phyloP scores from a whole-genome alignment of 2,797 vertebrate species.

The Amphiprion clarkii region DNA sequence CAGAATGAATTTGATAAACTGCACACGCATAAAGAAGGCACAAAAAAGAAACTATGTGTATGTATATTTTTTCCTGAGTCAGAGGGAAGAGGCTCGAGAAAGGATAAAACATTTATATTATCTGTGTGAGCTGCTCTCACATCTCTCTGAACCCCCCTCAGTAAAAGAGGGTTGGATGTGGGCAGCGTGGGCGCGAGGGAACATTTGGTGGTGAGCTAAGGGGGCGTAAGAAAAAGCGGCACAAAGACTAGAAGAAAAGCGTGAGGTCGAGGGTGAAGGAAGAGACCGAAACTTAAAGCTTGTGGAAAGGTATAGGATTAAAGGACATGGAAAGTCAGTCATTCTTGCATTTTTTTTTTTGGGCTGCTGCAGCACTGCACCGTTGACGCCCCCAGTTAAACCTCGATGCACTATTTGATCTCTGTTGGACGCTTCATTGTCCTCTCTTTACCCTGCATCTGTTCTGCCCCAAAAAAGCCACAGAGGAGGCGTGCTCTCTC shows the following conservation, averaged over 20 bases:
- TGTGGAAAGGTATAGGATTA: conserved; percentile 21
- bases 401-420: conserved; percentile 48
- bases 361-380: conserved; percentile 6
- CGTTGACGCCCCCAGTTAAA: conserved; percentile 48
- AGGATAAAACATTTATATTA: conserved; percentile 79
- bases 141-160: conserved; percentile 61
- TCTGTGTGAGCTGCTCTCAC: conserved; percentile 62
- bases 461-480: neutral
- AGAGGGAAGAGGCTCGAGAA: conserved; percentile 67
- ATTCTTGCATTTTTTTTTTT: conserved; percentile 4
- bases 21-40: conserved; percentile 49
- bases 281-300: conserved; percentile 32
- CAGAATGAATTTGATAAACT: conserved; percentile 77
- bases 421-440: conserved; percentile 29
- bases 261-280: conserved; percentile 8
- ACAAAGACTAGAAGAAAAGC: conserved; percentile 16
- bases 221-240: conserved; percentile 17
- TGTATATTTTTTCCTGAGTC: conserved; percentile 69
- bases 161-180: conserved; percentile 42
- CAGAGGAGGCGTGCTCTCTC: conserved; percentile 9
- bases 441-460: conserved; percentile 13
- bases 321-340: conserved; percentile 26
- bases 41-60: conserved; percentile 38
- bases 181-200: conserved; percentile 17
- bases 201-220: conserved; percentile 29